Conservation (phyloP, 2,113 vertebrate species). For the Oncorhynchus gorbuscha region DNA sequence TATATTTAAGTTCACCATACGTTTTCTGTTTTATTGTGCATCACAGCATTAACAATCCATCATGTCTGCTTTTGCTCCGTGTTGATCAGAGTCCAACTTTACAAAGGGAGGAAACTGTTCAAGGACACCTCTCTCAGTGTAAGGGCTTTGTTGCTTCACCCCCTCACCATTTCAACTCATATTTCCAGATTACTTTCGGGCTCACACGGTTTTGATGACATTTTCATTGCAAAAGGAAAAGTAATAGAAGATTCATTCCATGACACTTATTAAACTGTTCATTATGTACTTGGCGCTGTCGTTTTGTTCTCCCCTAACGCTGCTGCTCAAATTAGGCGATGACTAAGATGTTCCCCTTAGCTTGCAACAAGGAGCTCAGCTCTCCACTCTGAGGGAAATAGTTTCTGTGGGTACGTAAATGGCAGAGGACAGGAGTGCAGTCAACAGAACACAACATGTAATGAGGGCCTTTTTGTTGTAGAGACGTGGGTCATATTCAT, state of each 20-base stretch:
- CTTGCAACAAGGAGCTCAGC: neutral
- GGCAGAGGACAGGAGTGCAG: neutral
- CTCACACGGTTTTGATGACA: neutral
- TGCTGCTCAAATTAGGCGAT: slow-evolving; percentile 14
- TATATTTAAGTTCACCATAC: neutral
- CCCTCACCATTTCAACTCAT: neutral
- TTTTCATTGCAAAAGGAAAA: slow-evolving; percentile 14
- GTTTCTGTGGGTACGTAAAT: neutral
- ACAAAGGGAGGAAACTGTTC: neutral
- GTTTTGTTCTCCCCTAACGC: slow-evolving; percentile 20
- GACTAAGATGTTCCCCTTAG: slow-evolving; percentile 5
- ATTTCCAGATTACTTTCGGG: neutral
- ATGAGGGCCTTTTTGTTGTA: neutral
- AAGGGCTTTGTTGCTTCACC: neutral
- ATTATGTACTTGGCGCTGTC: slow-evolving; percentile 11
- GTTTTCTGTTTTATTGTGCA: no score
- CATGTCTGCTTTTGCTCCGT: neutral
- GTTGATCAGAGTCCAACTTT: neutral
- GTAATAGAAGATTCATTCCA: slow-evolving; percentile 7
- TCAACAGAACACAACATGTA: neutral
- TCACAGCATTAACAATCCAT: neutral
- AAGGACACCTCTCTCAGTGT: neutral
- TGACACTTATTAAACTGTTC: slow-evolving; percentile 10
- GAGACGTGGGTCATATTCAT: no score
- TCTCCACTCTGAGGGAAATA: neutral